Conservation (phyloP, 1,140 invertebrate species). For the Lasioglossum baleicum region DNA sequence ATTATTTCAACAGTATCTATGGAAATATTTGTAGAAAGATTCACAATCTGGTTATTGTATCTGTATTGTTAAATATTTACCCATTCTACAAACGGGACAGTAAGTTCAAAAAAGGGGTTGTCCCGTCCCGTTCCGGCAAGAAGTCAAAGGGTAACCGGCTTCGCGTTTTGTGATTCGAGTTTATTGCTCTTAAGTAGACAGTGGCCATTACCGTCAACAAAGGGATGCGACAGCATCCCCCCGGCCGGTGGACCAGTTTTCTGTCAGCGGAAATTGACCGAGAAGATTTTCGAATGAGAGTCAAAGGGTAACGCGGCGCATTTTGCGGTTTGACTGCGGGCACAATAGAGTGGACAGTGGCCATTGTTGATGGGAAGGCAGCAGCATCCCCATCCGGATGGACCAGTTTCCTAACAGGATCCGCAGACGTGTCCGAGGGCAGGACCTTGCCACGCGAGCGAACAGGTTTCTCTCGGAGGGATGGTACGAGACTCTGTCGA, state of each 20-base stretch:
- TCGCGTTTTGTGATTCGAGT: slow-evolving; percentile 41
- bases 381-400: slow-evolving; percentile 70
- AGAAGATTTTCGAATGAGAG: slow-evolving; percentile 55
- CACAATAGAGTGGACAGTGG: slow-evolving; percentile 73
- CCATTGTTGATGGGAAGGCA: slow-evolving; percentile 57
- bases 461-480: slow-evolving; percentile 71
- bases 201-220: slow-evolving; percentile 8
- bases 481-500: slow-evolving; percentile 45
- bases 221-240: slow-evolving; percentile 60
- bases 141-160: slow-evolving; percentile 59
- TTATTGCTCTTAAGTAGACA: slow-evolving; percentile 46
- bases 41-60: background rate
- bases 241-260: slow-evolving; percentile 55
- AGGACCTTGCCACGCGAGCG: slow-evolving; percentile 72
- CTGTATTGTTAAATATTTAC: background rate
- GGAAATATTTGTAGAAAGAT: background rate
- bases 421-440: slow-evolving; percentile 47
- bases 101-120: background rate
- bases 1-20: no score
- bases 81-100: slow-evolving; percentile 19
- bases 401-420: slow-evolving; percentile 70
- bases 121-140: background rate
- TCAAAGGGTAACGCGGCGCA: slow-evolving; percentile 73
- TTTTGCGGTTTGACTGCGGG: slow-evolving; percentile 68
- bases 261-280: slow-evolving; percentile 46